Evolutionary conservation across 1,140 invertebrate species (phyloP).

Genomic region (Drosophila eugracilis): DNA sequence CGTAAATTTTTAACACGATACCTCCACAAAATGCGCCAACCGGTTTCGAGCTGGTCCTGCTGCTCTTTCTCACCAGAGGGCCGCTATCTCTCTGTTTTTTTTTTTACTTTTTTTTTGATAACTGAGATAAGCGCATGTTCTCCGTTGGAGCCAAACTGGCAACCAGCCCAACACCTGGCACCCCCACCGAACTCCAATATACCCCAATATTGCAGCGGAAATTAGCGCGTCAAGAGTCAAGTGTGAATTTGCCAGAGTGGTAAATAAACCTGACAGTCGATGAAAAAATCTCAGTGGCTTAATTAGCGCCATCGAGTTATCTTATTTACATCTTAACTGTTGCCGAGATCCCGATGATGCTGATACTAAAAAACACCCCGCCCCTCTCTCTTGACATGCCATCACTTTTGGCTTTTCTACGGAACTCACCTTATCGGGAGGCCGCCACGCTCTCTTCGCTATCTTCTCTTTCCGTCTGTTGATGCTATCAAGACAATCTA

Average conservation of each 20-base stretch:
- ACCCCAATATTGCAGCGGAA: slow-evolving; percentile 56
- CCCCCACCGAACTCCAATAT: slow-evolving; percentile 9
- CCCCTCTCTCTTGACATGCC: no score
- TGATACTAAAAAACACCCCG: background rate
- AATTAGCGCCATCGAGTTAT: slow-evolving; percentile 61
- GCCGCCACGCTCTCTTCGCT: background rate
- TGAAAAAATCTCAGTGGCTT: slow-evolving; percentile 67
- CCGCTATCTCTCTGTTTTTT: slow-evolving; percentile 22
- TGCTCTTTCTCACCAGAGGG: slow-evolving; percentile 20
- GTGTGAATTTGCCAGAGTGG: slow-evolving; percentile 77
- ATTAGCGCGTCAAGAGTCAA: slow-evolving; percentile 77
- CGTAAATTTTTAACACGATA: slow-evolving; percentile 78
- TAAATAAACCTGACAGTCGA: slow-evolving; percentile 66
- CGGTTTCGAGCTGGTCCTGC: slow-evolving; percentile 3
- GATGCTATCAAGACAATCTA: slow-evolving; percentile 28
- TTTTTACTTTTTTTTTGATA: slow-evolving; percentile 12
- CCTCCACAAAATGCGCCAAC: slow-evolving; percentile 47
- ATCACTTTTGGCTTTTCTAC: no score
- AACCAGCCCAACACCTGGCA: slow-evolving; percentile 15
- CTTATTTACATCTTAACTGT: slow-evolving; percentile 61
- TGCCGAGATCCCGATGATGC: slow-evolving; percentile 15
- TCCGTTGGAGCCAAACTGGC: slow-evolving; percentile 19
- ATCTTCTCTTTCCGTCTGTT: background rate
- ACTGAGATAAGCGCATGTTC: slow-evolving; percentile 33
- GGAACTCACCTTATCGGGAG: slow-evolving; percentile 25